Conservation (phyloP, 2,888 invertebrate genomes). For the Pelosia muscerda region DNA sequence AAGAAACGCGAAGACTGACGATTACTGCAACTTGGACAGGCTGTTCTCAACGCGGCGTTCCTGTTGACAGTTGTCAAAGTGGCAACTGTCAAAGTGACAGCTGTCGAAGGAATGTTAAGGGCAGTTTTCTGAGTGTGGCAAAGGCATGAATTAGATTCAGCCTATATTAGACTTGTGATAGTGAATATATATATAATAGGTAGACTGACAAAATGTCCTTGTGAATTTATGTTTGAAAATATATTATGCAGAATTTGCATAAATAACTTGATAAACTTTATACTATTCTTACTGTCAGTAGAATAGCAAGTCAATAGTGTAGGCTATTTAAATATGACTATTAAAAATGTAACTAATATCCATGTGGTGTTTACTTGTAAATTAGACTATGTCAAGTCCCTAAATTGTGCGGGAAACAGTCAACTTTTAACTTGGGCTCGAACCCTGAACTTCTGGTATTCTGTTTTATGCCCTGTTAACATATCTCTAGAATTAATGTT, state of each 20-base stretch:
- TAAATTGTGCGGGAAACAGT: not conserved
- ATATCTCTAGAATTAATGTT: not conserved
- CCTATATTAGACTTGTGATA: conserved; percentile 47
- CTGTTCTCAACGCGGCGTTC: conserved; percentile 27
- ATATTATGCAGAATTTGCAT: conserved; percentile 36
- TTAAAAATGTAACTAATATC: conserved; percentile 32
- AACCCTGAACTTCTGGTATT: not conserved
- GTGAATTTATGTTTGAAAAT: conserved; percentile 36
- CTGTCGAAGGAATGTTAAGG: conserved; percentile 26
- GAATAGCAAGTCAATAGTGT: conserved; percentile 43
- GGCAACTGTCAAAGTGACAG: conserved; percentile 33
- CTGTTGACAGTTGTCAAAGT: conserved; percentile 40
- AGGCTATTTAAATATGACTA: conserved; percentile 35
- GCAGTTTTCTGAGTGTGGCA: conserved; percentile 17
- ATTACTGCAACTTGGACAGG: conserved; percentile 45
- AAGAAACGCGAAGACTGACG: conserved; percentile 74
- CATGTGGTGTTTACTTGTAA: conserved; percentile 30
- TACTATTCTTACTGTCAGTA: conserved; percentile 35
- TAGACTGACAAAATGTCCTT: conserved; percentile 24
- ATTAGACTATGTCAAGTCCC: conserved; percentile 38
- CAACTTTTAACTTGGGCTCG: not conserved
- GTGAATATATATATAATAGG: conserved; percentile 12
- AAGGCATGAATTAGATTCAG: conserved; percentile 40
- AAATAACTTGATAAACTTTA: conserved; percentile 43
- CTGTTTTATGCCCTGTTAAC: not conserved